Evolutionary conservation across 2,888 invertebrate species (phyloP), one percentile per base, ranked within the genome.

Genomic region (Chrysodeixis includens): DNA sequence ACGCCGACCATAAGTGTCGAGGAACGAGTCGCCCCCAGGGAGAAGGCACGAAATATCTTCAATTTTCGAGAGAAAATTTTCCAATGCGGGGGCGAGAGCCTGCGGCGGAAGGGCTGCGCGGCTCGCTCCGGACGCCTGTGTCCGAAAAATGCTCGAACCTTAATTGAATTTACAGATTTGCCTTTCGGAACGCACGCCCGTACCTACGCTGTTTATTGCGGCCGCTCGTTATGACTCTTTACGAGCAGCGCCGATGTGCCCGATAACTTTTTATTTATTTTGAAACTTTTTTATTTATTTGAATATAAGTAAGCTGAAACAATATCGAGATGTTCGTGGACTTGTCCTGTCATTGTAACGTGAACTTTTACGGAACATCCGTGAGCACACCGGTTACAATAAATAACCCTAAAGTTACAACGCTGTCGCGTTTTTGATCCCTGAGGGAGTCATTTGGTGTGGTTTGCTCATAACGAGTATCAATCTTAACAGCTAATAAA

Each of bases 31-130:
- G 92, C 92, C 94, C 94, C 92, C 89, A 85, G 93, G 94, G 94
- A 93, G 93, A 90, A 91, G 90, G 92, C 91, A 92, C 92, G 90
- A 92, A 93, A 94, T 94, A 94, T 95, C 94, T 95, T 94, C 94
- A 94, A 94, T 94, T 94, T 95, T 94, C 91, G 94, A 93, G 94
- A 94, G 93, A 93, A 93, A 93, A 94, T 93, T 94, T 94, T 94
- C 94, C 93, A 93, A 93, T 93, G 94, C 90, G 93, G 92, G 92
- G 93, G 92, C 90, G 92, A 90, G 80, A 83, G 92, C 93, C 93
- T 88, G 92, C 92, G 93, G 92, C 93, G 91, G 91, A 93, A 92
- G 93, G 93, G 93, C 92, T 92, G 91, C 86, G 88, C 86, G 87
- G 88, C 86, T 84, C 86, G 86, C 85, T 88, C 85, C 90, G 91